A percentile compares a stretch with the other conserved stretches of the same genome.
phyloP scores from a whole-genome alignment of 2,888 invertebrate genomes.

The Onthophagus sagittarius region DNA sequence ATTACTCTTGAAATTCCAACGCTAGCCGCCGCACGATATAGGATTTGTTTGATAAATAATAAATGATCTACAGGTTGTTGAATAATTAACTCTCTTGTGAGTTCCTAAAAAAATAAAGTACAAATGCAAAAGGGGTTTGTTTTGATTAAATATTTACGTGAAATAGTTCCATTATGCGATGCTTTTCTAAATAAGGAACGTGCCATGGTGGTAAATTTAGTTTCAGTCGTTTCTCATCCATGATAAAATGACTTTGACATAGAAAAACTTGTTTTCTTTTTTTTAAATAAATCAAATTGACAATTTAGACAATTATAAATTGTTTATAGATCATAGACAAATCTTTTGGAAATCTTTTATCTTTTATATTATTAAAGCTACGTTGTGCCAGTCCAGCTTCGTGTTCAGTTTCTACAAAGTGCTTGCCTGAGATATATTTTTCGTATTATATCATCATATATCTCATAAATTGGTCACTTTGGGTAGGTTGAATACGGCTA shows the following conservation, averaged over 20 bases:
- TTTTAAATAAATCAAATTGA: too few species aligned
- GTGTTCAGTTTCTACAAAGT: too few species aligned
- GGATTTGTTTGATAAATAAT: constrained; percentile 58
- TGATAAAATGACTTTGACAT: background rate
- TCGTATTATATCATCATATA: too few species aligned
- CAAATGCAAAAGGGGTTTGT: constrained; percentile 2
- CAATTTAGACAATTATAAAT: too few species aligned
- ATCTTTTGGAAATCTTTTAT: too few species aligned
- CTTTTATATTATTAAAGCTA: too few species aligned
- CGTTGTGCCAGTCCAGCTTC: too few species aligned
- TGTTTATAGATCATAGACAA: too few species aligned
- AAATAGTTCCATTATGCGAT: constrained; percentile 61
- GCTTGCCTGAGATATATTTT: too few species aligned
- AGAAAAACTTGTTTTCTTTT: background rate
- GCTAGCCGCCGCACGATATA: constrained; percentile 50
- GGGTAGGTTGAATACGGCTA: too few species aligned
- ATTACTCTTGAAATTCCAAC: constrained; percentile 55
- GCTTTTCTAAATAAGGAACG: constrained; percentile 62
- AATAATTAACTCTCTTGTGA: constrained; percentile 57
- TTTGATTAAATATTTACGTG: constrained; percentile 48
- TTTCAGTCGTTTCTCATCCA: constrained; percentile 41
- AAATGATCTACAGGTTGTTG: constrained; percentile 61
- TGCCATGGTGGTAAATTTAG: constrained; percentile 50
- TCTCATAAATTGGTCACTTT: too few species aligned
- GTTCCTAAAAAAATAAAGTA: constrained; percentile 49